These are phyloP conservation scores for Lycodopsis pacificus DNA, from an alignment of 2,797 vertebrate species.

Conservation along the genomic window DNA sequence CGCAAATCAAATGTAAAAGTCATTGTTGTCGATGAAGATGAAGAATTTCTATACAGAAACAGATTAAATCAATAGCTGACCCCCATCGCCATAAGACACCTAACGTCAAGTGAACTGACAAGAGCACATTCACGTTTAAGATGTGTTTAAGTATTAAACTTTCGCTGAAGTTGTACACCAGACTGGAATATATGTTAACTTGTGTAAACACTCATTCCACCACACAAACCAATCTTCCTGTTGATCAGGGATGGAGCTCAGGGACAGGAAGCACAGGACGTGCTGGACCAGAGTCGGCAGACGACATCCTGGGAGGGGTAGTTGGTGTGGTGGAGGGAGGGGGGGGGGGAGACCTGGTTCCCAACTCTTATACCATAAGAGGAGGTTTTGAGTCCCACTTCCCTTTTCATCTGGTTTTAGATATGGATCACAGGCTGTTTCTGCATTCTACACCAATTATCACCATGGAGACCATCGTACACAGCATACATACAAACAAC, in stretches of 20 bases:
- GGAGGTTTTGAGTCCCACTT: slow-evolving; percentile 47
- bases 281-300: slow-evolving; percentile 69
- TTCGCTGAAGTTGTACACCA: background rate
- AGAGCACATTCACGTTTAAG: background rate
- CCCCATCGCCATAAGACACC: background rate
- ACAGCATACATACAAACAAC: background rate
- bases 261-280: slow-evolving; percentile 82
- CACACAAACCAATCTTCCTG: slow-evolving; percentile 73
- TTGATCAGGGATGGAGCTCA: slow-evolving; percentile 73
- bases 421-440: slow-evolving; percentile 22
- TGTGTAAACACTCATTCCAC: background rate
- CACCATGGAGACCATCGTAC: slow-evolving; percentile 14
- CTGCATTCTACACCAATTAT: slow-evolving; percentile 13
- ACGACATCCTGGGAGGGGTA: slow-evolving; percentile 79
- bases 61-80: background rate
- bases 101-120: background rate
- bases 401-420: slow-evolving; percentile 43
- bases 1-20: background rate
- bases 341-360: slow-evolving; percentile 14
- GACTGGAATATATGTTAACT: slow-evolving; percentile 5
- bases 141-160: background rate
- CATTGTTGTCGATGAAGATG: background rate
- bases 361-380: slow-evolving; percentile 19
- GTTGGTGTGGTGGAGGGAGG: background rate
- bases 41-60: background rate